Evolutionary conservation across 2,797 vertebrate genomes (phyloP).

Genomic region (Brotula barbata): DNA sequence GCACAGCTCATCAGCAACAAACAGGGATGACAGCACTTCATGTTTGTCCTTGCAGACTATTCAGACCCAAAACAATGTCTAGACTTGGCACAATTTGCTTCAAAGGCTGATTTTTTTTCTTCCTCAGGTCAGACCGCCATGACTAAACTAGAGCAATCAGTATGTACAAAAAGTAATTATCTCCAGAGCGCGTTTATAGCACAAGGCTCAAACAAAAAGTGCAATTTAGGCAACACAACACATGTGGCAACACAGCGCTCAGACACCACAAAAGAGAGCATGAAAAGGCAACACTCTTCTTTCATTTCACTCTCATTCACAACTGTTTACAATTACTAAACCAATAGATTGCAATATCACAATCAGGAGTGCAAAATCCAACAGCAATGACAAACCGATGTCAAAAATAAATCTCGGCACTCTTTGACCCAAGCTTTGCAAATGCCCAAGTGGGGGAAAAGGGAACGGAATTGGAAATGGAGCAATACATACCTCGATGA

Average conservation of each 20-base stretch:
- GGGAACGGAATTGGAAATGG: conserved; percentile 2
- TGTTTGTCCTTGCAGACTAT: background rate
- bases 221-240: background rate
- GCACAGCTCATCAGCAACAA: background rate
- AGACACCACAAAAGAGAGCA: too few relatives aligned
- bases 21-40: background rate
- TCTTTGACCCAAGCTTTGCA: background rate
- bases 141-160: conserved; percentile 17
- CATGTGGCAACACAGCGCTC: background rate
- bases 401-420: background rate
- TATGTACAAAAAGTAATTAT: conserved; percentile 15
- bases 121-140: conserved; percentile 1
- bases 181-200: conserved; percentile 1
- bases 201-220: background rate
- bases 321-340: background rate
- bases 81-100: background rate
- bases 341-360: background rate
- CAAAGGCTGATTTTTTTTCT: background rate
- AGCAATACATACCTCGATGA: conserved; percentile 89
- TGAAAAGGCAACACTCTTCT: too few relatives aligned
- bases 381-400: background rate
- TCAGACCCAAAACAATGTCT: background rate
- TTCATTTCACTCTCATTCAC: background rate
- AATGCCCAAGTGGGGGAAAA: background rate
- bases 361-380: background rate